A percentile compares a stretch with the other conserved stretches of the same genome.
phyloP scores from a whole-genome alignment of 2,113 vertebrate genomes.

The Xenopus tropicalis region DNA sequence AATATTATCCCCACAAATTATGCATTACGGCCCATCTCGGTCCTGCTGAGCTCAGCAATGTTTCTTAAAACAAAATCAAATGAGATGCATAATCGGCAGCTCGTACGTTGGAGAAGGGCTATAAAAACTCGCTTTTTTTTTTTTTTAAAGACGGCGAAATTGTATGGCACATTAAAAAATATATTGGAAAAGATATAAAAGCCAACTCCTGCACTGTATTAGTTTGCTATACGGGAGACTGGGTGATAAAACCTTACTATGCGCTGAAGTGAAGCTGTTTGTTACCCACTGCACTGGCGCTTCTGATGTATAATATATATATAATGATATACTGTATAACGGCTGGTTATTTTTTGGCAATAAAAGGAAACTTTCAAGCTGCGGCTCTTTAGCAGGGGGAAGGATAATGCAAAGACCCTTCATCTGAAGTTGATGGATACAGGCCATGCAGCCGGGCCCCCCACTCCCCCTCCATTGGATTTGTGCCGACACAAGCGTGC shows the following conservation, averaged over 20 bases:
- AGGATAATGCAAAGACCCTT: too few species aligned
- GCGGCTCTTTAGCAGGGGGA: too few species aligned
- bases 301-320: too few species aligned
- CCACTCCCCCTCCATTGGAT: too few species aligned
- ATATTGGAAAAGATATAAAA: constrained; percentile 25
- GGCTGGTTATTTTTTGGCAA: too few species aligned
- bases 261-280: too few species aligned
- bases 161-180: constrained; percentile 31
- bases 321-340: too few species aligned
- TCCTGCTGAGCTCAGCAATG: constrained; percentile 38
- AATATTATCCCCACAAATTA: constrained; percentile 38
- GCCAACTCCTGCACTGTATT: neutral
- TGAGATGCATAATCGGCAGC: constrained; percentile 30
- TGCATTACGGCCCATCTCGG: constrained; percentile 6
- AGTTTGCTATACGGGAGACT: neutral
- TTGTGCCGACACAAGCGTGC: too few species aligned
- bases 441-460: too few species aligned
- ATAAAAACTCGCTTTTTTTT: constrained; percentile 18
- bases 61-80: constrained; percentile 34
- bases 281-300: too few species aligned
- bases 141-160: constrained; percentile 21
- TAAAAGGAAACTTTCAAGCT: too few species aligned
- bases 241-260: neutral
- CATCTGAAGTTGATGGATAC: too few species aligned
- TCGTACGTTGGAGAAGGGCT: neutral